A percentile compares a stretch with the other conserved stretches of the same genome.
phyloP scores from a whole-genome alignment of 1,140 invertebrate species.

The Orchestia grillus region DNA sequence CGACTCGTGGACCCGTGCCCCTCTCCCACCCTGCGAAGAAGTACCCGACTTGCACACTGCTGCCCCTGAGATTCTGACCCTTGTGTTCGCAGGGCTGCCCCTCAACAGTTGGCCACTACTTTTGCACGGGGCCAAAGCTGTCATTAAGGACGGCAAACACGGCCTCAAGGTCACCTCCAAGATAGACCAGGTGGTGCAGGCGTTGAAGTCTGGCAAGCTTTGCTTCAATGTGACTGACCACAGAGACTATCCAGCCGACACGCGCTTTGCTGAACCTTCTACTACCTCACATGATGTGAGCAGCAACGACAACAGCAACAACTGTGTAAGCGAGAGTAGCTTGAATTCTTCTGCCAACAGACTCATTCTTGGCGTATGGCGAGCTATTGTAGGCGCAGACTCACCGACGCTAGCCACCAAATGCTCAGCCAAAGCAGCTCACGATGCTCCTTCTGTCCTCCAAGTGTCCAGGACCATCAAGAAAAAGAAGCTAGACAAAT shows the following conservation, averaged over 20 bases:
- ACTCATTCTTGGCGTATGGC: constrained; percentile 26
- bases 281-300: background rate
- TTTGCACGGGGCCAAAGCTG: background rate
- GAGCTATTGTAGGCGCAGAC: background rate
- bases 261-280: background rate
- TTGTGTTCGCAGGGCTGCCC: background rate
- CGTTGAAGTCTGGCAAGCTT: constrained; percentile 29
- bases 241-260: background rate
- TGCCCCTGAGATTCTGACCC: background rate
- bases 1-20: background rate
- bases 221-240: background rate
- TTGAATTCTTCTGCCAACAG: background rate
- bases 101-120: background rate
- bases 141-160: background rate
- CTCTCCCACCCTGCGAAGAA: background rate
- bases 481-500: constrained; percentile 20
- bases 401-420: background rate
- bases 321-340: too few species aligned
- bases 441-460: background rate
- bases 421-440: background rate
- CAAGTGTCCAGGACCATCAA: background rate
- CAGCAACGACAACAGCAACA: background rate
- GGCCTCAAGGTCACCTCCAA: background rate
- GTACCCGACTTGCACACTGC: background rate
- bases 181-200: background rate